Conservation (phyloP, 2,888 invertebrate species). For the Tipula confusa region DNA sequence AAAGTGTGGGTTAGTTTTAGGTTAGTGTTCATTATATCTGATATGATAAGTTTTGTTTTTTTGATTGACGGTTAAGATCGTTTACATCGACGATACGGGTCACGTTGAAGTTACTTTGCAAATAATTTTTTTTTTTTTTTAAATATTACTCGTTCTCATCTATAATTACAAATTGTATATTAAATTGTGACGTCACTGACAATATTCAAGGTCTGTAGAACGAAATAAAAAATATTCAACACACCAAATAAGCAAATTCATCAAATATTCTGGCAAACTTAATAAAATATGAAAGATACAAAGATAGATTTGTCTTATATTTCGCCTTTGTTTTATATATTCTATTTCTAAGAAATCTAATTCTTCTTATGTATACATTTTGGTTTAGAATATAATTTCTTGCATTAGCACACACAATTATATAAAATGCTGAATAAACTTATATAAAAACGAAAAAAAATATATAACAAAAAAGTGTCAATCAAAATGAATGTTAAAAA, state of each 20-base stretch:
- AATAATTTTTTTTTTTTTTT: neutral
- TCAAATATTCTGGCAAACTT: neutral
- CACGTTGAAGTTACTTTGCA: too few species aligned
- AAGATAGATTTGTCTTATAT: neutral
- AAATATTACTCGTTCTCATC: neutral
- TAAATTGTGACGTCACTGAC: conserved; percentile 16
- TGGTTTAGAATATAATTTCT: neutral
- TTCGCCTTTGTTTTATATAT: neutral
- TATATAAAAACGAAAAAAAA: too few species aligned
- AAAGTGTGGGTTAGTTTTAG: neutral
- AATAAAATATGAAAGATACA: neutral
- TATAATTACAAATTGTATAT: neutral
- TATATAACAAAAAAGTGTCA: neutral
- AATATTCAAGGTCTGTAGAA: neutral
- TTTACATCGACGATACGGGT: neutral
- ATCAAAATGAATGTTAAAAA: neutral
- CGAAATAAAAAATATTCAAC: neutral
- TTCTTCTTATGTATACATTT: neutral
- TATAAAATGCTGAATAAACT: neutral
- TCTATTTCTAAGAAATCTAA: conserved; percentile 14
- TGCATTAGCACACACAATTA: neutral
- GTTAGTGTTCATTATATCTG: neutral
- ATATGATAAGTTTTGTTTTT: neutral
- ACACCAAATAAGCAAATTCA: neutral
- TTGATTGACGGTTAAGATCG: neutral